Evolutionary conservation across 2,888 invertebrate species (phyloP).

Genomic region (Netelia melanura): DNA sequence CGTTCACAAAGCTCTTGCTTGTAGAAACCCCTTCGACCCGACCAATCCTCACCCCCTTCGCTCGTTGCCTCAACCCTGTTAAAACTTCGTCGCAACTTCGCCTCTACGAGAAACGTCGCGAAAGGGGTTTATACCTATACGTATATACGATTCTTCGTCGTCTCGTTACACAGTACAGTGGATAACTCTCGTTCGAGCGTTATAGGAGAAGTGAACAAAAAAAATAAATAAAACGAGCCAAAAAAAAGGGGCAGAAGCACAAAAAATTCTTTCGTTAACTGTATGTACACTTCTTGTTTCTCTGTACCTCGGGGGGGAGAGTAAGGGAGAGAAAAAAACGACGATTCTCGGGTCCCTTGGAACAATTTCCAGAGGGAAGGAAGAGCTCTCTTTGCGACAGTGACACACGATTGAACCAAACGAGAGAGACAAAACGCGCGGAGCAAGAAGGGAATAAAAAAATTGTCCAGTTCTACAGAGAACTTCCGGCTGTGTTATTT

Average conservation of each 20-base stretch:
- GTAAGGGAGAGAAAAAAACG: no score
- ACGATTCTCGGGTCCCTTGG: constrained; percentile 1
- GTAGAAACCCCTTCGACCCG: constrained; percentile 32
- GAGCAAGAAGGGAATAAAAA: constrained; percentile 2
- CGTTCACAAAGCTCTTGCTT: constrained; percentile 58
- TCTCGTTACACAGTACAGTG: constrained; percentile 54
- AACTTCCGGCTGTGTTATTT: constrained; percentile 48
- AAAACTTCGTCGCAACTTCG: constrained; percentile 27
- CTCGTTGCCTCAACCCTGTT: background rate
- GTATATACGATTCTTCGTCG: constrained; percentile 35
- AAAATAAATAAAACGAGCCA: background rate
- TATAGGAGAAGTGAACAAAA: constrained; percentile 19
- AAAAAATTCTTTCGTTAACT: constrained; percentile 51
- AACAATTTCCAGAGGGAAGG: constrained; percentile 37
- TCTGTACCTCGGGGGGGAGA: background rate
- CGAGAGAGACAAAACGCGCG: background rate
- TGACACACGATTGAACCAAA: constrained; percentile 43
- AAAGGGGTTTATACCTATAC: constrained; percentile 47
- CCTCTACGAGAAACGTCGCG: constrained; percentile 28
- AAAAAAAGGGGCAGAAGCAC: background rate
- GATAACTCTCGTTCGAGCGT: constrained; percentile 58
- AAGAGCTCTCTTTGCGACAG: constrained; percentile 52
- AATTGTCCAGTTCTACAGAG: constrained; percentile 16
- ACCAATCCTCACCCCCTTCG: background rate
- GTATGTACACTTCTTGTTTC: constrained; percentile 37